These are phyloP conservation scores for Nomada fucata DNA, from an alignment of 2,888 invertebrate species.

Conservation along the genomic window DNA sequence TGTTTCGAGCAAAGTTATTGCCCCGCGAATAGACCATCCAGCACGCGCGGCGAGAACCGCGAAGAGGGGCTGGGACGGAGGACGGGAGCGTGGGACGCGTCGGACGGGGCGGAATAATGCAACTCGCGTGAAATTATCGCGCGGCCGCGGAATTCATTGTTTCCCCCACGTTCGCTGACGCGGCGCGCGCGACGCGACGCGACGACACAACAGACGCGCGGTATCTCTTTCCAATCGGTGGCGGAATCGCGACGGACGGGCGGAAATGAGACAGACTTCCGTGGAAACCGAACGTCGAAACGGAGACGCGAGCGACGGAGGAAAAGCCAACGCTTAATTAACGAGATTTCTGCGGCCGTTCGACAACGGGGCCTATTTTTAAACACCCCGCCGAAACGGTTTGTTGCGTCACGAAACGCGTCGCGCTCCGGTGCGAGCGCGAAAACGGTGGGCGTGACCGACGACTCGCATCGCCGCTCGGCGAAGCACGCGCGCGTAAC, in stretches of 20 bases:
- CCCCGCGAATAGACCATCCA: too few relatives aligned
- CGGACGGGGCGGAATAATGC: conserved; percentile 43
- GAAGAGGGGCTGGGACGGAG: not conserved
- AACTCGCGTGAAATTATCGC: conserved; percentile 49
- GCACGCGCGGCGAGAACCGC: not conserved
- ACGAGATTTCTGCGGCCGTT: conserved; percentile 2
- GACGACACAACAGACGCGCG: not conserved
- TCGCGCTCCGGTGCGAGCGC: conserved; percentile 4
- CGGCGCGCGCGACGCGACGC: not conserved
- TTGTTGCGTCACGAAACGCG: too few relatives aligned
- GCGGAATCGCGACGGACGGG: conserved; percentile 23
- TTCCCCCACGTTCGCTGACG: not conserved
- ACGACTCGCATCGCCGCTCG: conserved; percentile 55
- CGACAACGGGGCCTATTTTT: not conserved
- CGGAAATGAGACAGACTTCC: conserved; percentile 47
- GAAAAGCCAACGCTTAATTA: conserved; percentile 24
- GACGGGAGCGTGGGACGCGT: conserved; percentile 56
- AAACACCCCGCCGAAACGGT: too few relatives aligned
- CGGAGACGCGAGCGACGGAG: not conserved
- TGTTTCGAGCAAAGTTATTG: not conserved
- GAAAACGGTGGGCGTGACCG: conserved; percentile 66
- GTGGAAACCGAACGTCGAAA: conserved; percentile 15
- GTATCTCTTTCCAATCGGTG: conserved; percentile 3
- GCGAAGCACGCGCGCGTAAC: conserved; percentile 59
- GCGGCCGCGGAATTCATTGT: conserved; percentile 56